phyloP scores from a whole-genome alignment of 37 sponge, comb jelly and placozoan genomes.

The Geodia barretti region DNA sequence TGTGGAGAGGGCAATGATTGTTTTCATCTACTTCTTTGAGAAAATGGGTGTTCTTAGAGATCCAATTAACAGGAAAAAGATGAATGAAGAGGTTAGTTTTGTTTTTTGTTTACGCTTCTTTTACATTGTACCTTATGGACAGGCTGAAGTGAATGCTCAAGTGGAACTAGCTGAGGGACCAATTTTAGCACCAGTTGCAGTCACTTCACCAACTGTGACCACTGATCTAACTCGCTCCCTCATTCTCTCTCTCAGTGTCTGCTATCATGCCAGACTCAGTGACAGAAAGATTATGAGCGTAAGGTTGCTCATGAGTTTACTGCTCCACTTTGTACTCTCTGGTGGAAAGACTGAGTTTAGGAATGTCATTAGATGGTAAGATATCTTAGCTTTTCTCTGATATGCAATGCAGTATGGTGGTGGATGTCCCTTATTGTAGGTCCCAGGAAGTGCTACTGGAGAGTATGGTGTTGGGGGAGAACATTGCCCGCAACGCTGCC shows the following conservation, averaged over 20 bases:
- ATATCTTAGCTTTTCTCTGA: neutral
- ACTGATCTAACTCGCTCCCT: conserved; percentile 25
- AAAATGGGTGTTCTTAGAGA: neutral
- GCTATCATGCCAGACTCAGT: conserved; percentile 67
- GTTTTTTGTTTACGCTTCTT: neutral
- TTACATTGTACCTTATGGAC: neutral
- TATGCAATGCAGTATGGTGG: neutral
- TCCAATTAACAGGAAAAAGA: conserved; percentile 5
- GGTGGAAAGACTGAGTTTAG: conserved; percentile 40
- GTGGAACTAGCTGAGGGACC: neutral
- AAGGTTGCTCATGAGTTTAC: conserved; percentile 5
- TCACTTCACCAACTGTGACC: neutral
- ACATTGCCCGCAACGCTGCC: conserved; percentile 87
- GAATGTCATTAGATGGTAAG: conserved; percentile 57
- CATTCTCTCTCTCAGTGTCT: conserved; percentile 48
- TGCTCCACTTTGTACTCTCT: conserved; percentile 18
- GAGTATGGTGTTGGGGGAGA: conserved; percentile 71
- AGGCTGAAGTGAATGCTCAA: neutral
- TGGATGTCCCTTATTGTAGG: conserved; percentile 20
- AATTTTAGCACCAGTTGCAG: neutral
- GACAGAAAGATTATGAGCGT: conserved; percentile 43
- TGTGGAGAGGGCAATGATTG: conserved; percentile 83
- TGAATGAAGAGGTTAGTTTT: neutral
- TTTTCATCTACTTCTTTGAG: conserved; percentile 64
- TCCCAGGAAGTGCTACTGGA: conserved; percentile 83